Evolutionary conservation across 1,140 invertebrate species (phyloP).

Genomic region (Brachionus angularis): DNA sequence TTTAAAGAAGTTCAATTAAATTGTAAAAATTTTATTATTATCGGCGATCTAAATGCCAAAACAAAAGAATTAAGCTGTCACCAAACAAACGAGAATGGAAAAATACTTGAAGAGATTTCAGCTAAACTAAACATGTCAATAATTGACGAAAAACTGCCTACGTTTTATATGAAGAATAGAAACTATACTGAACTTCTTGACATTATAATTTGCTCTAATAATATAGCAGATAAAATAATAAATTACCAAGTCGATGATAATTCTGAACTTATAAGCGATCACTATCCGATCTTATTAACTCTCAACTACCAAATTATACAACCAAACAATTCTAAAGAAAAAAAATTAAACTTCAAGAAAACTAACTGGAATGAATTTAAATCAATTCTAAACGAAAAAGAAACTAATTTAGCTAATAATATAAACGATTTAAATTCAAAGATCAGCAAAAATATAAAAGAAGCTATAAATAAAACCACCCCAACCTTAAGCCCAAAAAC

Average conservation of each 20-base stretch:
- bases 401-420: no score
- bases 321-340: neutral
- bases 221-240: neutral
- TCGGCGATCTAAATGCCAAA: neutral
- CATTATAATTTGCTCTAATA: neutral
- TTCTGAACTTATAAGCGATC: neutral
- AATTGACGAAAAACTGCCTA: neutral
- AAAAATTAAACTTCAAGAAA: neutral
- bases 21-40: conserved; percentile 11
- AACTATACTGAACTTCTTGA: neutral
- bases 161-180: neutral
- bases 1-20: neutral
- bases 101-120: neutral
- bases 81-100: neutral
- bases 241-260: neutral
- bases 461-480: no score
- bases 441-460: no score
- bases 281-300: neutral
- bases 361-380: neutral
- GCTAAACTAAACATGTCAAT: neutral
- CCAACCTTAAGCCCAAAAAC: no score
- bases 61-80: neutral
- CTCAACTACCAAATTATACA: neutral
- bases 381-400: neutral
- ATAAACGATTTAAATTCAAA: no score